phyloP scores from a whole-genome alignment of 1,140 invertebrate genomes.

The Mactra quadrangularis region DNA sequence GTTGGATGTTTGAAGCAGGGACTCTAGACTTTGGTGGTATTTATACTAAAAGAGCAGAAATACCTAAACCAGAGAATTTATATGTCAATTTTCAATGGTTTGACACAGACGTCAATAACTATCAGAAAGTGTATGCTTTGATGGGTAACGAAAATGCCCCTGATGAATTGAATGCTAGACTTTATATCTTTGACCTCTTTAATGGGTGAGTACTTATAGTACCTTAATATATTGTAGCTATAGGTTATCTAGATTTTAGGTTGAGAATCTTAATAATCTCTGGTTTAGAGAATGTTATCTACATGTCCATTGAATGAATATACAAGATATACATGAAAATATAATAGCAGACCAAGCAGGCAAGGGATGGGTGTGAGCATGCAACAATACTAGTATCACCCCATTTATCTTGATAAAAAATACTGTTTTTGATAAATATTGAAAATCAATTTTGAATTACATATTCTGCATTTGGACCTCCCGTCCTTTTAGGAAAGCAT shows the following conservation, averaged over 20 bases:
- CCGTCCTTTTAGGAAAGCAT: no score
- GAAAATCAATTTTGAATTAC: no score
- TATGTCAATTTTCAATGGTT: slow-evolving; percentile 68
- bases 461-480: no score
- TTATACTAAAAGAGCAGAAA: slow-evolving; percentile 38
- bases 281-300: no score
- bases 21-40: slow-evolving; percentile 7
- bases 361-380: no score
- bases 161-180: slow-evolving; percentile 57
- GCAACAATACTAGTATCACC: no score
- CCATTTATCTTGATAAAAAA: no score
- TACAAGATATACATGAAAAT: no score
- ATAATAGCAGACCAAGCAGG: no score
- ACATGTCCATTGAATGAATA: no score
- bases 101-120: slow-evolving; percentile 48
- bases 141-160: slow-evolving; percentile 67
- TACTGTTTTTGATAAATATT: no score
- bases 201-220: slow-evolving; percentile 13
- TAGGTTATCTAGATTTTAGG: not conserved
- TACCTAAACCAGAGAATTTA: slow-evolving; percentile 47
- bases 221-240: not conserved
- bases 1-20: slow-evolving; percentile 58
- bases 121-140: slow-evolving; percentile 43
- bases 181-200: slow-evolving; percentile 59
- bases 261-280: no score